A percentile compares a stretch with the other conserved stretches of the same genome.
Conservation (phyloP, 2,888 invertebrate genomes). For the Idaea straminata region DNA sequence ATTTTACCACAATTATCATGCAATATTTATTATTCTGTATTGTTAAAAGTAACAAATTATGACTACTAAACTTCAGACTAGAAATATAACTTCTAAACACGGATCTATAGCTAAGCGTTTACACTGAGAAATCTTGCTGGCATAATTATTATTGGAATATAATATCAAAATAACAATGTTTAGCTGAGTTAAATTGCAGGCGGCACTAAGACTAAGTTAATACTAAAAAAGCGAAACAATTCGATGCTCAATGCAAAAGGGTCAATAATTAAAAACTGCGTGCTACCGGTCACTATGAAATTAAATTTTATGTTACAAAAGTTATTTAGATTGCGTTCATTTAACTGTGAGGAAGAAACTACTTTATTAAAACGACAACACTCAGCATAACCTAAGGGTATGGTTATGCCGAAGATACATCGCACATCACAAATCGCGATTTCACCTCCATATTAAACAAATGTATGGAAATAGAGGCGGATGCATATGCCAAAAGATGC, state of each 20-base stretch:
- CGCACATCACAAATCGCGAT: too few species aligned
- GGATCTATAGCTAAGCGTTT: slow-evolving; percentile 39
- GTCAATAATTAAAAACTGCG: slow-evolving; percentile 25
- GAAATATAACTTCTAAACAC: slow-evolving; percentile 62
- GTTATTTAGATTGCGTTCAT: too few species aligned
- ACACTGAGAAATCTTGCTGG: slow-evolving; percentile 7
- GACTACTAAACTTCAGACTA: slow-evolving; percentile 72
- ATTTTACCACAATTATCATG: slow-evolving; percentile 10
- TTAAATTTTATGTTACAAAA: not conserved
- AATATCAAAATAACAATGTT: slow-evolving; percentile 28
- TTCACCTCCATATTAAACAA: too few species aligned
- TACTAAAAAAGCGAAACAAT: slow-evolving; percentile 35
- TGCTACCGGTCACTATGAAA: not conserved
- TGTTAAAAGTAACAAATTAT: slow-evolving; percentile 55
- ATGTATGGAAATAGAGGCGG: too few species aligned
- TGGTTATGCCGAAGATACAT: too few species aligned
- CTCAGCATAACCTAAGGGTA: too few species aligned
- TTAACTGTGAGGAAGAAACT: too few species aligned
- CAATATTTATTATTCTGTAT: slow-evolving; percentile 10
- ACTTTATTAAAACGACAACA: too few species aligned
- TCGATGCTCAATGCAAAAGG: slow-evolving; percentile 46
- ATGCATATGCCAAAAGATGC: too few species aligned
- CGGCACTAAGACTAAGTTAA: slow-evolving; percentile 25
- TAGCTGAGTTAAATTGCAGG: slow-evolving; percentile 48
- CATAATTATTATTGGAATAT: slow-evolving; percentile 41